These are phyloP conservation scores for Morpho helenor DNA, from an alignment of 2,888 invertebrate species.

Conservation along the genomic window DNA sequence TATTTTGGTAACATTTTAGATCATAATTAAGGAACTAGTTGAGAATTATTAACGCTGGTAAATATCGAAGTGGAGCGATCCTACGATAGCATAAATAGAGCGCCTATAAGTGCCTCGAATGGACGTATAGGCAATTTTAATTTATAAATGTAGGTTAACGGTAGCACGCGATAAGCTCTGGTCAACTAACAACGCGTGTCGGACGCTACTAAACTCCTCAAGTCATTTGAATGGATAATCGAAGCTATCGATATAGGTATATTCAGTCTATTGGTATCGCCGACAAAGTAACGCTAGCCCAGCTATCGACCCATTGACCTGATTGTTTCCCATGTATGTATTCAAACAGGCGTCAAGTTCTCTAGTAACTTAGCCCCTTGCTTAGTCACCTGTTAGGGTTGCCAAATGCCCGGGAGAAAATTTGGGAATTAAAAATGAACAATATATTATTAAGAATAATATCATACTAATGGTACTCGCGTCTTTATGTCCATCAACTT, in stretches of 20 bases:
- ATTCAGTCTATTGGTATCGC: slow-evolving; percentile 16
- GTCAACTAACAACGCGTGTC: slow-evolving; percentile 32
- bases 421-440: neutral
- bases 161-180: slow-evolving; percentile 58
- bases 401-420: neutral
- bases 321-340: slow-evolving; percentile 19
- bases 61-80: slow-evolving; percentile 63
- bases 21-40: slow-evolving; percentile 10
- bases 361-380: slow-evolving; percentile 24
- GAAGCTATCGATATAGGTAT: slow-evolving; percentile 10
- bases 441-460: too few relatives aligned
- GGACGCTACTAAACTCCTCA: slow-evolving; percentile 25
- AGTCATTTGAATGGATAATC: slow-evolving; percentile 22
- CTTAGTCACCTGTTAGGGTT: slow-evolving; percentile 8
- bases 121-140: slow-evolving; percentile 56
- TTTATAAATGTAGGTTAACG: slow-evolving; percentile 66
- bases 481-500: too few relatives aligned
- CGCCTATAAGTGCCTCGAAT: slow-evolving; percentile 59
- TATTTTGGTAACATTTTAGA: slow-evolving; percentile 1
- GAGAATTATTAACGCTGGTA: slow-evolving; percentile 32
- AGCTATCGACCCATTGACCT: slow-evolving; percentile 30
- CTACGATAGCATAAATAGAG: slow-evolving; percentile 67
- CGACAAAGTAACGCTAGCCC: slow-evolving; percentile 11
- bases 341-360: slow-evolving; percentile 16
- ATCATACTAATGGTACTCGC: too few relatives aligned